These are phyloP conservation scores for Zaprionus africanus DNA, from an alignment of 1,140 invertebrate genomes.

Conservation along the genomic window DNA sequence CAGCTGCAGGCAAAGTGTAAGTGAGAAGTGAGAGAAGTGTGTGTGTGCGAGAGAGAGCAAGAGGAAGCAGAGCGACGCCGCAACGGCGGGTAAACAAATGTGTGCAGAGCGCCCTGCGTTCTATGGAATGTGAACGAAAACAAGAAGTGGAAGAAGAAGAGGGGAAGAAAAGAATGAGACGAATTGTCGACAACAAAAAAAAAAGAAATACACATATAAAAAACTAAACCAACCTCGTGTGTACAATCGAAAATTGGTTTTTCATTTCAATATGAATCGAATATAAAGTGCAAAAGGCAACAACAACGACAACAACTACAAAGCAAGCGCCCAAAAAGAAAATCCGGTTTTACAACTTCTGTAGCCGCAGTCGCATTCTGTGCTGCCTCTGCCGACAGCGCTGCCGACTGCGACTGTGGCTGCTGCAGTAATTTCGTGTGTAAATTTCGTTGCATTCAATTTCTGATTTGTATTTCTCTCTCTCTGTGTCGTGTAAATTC, in stretches of 20 bases:
- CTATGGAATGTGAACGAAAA: slow-evolving; percentile 44
- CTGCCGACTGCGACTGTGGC: background rate
- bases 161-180: slow-evolving; percentile 23
- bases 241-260: slow-evolving; percentile 60
- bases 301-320: slow-evolving; percentile 43
- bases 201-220: slow-evolving; percentile 20
- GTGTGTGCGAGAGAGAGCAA: slow-evolving; percentile 37
- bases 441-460: slow-evolving; percentile 32
- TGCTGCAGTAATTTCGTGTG: slow-evolving; percentile 33
- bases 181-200: slow-evolving; percentile 21
- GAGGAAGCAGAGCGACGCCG: slow-evolving; percentile 39
- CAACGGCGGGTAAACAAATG: slow-evolving; percentile 52
- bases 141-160: slow-evolving; percentile 24
- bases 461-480: slow-evolving; percentile 1
- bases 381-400: slow-evolving; percentile 15
- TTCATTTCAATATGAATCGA: slow-evolving; percentile 63
- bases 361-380: slow-evolving; percentile 31
- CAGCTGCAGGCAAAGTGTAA: slow-evolving; percentile 61
- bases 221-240: slow-evolving; percentile 20
- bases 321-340: slow-evolving; percentile 73
- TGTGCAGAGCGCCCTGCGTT: slow-evolving; percentile 45
- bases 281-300: slow-evolving; percentile 79
- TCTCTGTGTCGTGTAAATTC: slow-evolving; percentile 18
- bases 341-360: slow-evolving; percentile 83
- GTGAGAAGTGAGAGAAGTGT: slow-evolving; percentile 32